Conservation (phyloP, 2,888 invertebrate genomes). For the Torymus auratus region DNA sequence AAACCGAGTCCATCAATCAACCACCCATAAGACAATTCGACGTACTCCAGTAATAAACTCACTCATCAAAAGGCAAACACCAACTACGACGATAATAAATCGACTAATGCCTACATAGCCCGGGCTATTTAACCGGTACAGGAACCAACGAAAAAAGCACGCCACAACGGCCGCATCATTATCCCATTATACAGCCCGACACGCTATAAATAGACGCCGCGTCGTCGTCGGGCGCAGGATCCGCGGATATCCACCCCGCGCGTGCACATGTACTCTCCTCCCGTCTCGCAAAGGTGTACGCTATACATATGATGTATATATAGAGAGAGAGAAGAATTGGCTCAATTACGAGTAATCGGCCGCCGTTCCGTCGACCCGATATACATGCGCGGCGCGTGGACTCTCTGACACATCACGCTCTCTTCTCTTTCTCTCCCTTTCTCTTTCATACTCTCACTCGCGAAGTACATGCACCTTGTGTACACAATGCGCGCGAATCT, state of each 20-base stretch:
- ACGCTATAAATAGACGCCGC: not conserved
- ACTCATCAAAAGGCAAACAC: too few species aligned
- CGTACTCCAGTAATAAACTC: too few species aligned
- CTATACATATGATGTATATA: conserved; percentile 4
- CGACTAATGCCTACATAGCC: too few species aligned
- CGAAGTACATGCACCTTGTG: too few species aligned
- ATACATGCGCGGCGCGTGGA: too few species aligned
- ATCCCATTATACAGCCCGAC: not conserved
- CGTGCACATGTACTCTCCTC: conserved; percentile 2
- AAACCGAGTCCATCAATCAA: too few species aligned
- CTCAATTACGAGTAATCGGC: conserved; percentile 72
- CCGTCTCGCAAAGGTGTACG: conserved; percentile 52
- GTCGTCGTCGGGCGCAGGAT: not conserved
- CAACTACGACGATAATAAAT: too few species aligned
- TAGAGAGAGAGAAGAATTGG: conserved; percentile 68
- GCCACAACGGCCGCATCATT: not conserved
- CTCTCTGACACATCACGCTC: not conserved
- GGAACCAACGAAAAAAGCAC: too few species aligned
- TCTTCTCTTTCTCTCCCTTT: conserved; percentile 37
- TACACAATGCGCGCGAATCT: too few species aligned
- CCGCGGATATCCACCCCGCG: conserved; percentile 1
- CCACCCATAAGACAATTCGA: too few species aligned
- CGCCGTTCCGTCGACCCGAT: not conserved
- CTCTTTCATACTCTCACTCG: conserved; percentile 30
- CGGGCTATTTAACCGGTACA: too few species aligned